These are phyloP conservation scores for Biston stratarius DNA, from an alignment of 2,888 invertebrate genomes.

Conservation along the genomic window DNA sequence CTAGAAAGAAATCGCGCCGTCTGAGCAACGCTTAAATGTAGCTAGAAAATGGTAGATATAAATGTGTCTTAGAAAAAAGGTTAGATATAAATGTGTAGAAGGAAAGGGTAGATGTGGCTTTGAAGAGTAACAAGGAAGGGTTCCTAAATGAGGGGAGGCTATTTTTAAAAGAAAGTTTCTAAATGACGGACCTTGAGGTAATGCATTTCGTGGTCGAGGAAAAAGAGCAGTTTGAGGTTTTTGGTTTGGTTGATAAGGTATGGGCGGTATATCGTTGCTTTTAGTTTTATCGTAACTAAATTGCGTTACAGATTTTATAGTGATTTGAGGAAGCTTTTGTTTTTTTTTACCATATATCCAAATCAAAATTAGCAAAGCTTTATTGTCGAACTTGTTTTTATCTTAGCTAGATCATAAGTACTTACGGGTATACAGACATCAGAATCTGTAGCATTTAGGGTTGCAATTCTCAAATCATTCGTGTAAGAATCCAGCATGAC, in stretches of 20 bases:
- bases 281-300: too few relatives aligned
- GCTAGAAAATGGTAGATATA: constrained; percentile 1
- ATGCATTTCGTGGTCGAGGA: constrained; percentile 25
- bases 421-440: constrained; percentile 68
- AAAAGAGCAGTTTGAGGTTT: constrained; percentile 8
- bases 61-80: constrained; percentile 7
- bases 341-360: too few relatives aligned
- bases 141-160: constrained; percentile 18
- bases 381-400: neutral
- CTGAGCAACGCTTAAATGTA: too few relatives aligned
- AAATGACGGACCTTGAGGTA: constrained; percentile 26
- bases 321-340: too few relatives aligned
- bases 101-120: constrained; percentile 22
- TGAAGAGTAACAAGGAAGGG: constrained; percentile 11
- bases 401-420: constrained; percentile 14
- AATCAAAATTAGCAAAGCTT: neutral
- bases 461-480: constrained; percentile 48
- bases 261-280: neutral
- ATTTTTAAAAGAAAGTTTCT: constrained; percentile 22
- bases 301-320: too few relatives aligned
- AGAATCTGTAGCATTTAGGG: constrained; percentile 45
- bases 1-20: too few relatives aligned
- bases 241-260: neutral
- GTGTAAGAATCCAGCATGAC: constrained; percentile 73
- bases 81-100: neutral